Evolutionary conservation across 2,888 invertebrate species (phyloP).

Genomic region (Drosophila barbarae): DNA sequence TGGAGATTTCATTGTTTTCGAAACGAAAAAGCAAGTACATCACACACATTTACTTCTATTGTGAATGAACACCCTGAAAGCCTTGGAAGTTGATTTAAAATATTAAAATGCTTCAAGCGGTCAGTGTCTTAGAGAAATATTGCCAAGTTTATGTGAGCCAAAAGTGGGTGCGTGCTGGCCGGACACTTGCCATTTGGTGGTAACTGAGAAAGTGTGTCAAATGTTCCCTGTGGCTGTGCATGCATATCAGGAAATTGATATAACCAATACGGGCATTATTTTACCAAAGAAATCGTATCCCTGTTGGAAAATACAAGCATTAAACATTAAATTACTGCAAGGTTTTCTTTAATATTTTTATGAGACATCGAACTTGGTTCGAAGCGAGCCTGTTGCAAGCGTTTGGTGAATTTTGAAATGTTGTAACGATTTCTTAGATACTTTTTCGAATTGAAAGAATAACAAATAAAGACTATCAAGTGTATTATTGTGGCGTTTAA

Average conservation of each 20-base stretch:
- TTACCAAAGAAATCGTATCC: constrained; percentile 1
- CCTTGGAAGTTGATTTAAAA: constrained; percentile 19
- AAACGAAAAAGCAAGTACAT: not conserved
- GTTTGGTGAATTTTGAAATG: constrained; percentile 9
- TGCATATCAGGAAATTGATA: constrained; percentile 28
- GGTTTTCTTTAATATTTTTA: not conserved
- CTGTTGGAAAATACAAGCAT: not conserved
- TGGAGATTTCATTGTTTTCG: constrained; percentile 15
- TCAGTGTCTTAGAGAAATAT: constrained; percentile 17
- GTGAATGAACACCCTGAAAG: constrained; percentile 5
- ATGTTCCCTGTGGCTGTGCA: constrained; percentile 16
- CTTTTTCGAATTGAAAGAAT: not conserved
- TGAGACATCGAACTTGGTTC: constrained; percentile 1
- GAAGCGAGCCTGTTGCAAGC: constrained; percentile 11
- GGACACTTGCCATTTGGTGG: constrained; percentile 31
- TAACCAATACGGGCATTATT: not conserved
- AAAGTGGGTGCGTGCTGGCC: constrained; percentile 29
- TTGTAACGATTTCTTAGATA: not conserved
- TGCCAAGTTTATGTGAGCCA: constrained; percentile 20
- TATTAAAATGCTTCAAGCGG: constrained; percentile 32
- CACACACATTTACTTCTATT: constrained; percentile 4
- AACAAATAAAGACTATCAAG: constrained; percentile 9
- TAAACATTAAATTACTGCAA: not conserved
- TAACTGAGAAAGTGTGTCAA: constrained; percentile 23
- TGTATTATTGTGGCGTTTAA: constrained; percentile 6